phyloP scores from a whole-genome alignment of 2,797 vertebrate species.

The Hoplostethus atlanticus region DNA sequence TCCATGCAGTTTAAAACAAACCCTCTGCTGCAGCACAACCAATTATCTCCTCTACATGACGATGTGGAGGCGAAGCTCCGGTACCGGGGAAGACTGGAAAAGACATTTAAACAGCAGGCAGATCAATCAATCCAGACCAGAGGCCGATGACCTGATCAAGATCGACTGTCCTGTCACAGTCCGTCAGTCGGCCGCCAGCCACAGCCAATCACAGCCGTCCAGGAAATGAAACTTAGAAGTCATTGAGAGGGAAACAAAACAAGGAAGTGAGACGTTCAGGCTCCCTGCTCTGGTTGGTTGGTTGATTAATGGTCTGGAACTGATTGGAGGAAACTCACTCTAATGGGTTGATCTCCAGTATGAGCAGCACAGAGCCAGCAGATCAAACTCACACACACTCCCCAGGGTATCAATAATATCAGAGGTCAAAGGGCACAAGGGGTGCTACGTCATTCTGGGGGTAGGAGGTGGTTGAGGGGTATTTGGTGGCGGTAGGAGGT shows the following conservation, averaged over 20 bases:
- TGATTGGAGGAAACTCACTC: slow-evolving; percentile 65
- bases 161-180: neutral
- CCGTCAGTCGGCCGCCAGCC: neutral
- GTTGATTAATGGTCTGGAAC: slow-evolving; percentile 72
- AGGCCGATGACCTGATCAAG: neutral
- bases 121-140: slow-evolving; percentile 4
- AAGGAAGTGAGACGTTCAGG: slow-evolving; percentile 10
- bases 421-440: no score
- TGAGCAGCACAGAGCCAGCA: slow-evolving; percentile 25
- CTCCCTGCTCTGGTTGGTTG: slow-evolving; percentile 14
- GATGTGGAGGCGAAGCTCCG: no score
- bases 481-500: no score
- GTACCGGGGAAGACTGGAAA: no score
- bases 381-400: slow-evolving; percentile 12
- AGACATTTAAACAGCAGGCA: no score
- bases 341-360: slow-evolving; percentile 69
- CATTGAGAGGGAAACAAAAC: slow-evolving; percentile 19
- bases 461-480: no score
- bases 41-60: no score
- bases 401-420: no score
- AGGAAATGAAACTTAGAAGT: slow-evolving; percentile 35
- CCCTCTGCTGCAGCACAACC: no score
- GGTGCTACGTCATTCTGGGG: no score
- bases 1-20: neutral
- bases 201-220: slow-evolving; percentile 22